Evolutionary conservation across 2,113 vertebrate genomes (phyloP).

Genomic region (Oncorhynchus mykiss): DNA sequence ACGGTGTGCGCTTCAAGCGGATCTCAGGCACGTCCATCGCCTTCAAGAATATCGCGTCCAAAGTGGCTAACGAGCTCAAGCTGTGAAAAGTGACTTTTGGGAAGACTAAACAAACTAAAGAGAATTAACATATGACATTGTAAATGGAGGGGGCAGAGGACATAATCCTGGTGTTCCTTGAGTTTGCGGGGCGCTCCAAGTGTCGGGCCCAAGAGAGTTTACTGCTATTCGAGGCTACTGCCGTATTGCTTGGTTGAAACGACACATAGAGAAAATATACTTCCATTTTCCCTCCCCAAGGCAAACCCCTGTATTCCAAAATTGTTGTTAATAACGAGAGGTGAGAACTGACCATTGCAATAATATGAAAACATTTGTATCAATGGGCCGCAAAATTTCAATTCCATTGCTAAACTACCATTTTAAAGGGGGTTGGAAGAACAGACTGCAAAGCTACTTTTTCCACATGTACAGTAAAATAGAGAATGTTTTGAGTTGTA

Average conservation of each 20-base stretch:
- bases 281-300: slow-evolving; percentile 1
- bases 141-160: slow-evolving; percentile 37
- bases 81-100: slow-evolving; percentile 73
- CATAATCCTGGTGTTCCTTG: slow-evolving; percentile 3
- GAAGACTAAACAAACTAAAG: neutral
- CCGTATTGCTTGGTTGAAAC: slow-evolving; percentile 45
- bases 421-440: slow-evolving; percentile 48
- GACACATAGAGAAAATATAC: slow-evolving; percentile 17
- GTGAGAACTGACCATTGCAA: slow-evolving; percentile 77
- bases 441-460: slow-evolving; percentile 50
- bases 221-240: slow-evolving; percentile 70
- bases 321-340: slow-evolving; percentile 22
- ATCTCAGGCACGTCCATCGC: slow-evolving; percentile 97
- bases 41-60: slow-evolving; percentile 98
- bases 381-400: slow-evolving; percentile 77
- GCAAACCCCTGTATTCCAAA: slow-evolving; percentile 3
- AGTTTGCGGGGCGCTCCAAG: slow-evolving; percentile 70
- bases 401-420: slow-evolving; percentile 50
- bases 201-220: slow-evolving; percentile 68
- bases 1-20: slow-evolving; percentile 95
- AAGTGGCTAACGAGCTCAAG: slow-evolving; percentile 98
- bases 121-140: slow-evolving; percentile 27
- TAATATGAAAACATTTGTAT: slow-evolving; percentile 81
- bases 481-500: slow-evolving; percentile 79
- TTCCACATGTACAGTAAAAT: slow-evolving; percentile 86